phyloP scores from a whole-genome alignment of 1,140 invertebrate genomes.

The Galendromus occidentalis region DNA sequence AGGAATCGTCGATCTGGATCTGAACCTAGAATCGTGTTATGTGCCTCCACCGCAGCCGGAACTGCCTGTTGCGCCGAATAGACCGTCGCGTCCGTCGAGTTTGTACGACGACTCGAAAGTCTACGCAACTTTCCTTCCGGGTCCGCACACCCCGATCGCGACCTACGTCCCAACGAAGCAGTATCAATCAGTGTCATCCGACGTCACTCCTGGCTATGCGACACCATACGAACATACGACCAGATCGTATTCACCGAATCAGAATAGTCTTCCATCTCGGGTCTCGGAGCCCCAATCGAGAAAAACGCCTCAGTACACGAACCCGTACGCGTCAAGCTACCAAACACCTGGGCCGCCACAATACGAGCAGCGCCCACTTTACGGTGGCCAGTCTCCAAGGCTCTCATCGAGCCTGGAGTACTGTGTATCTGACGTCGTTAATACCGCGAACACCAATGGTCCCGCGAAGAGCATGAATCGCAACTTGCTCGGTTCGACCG shows the following conservation, averaged over 20 bases:
- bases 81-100: background rate
- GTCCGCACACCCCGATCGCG: background rate
- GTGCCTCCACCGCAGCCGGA: slow-evolving; percentile 4
- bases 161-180: background rate
- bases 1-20: slow-evolving; percentile 10
- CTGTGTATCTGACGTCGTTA: too few relatives aligned
- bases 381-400: background rate
- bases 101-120: slow-evolving; percentile 3
- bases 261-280: slow-evolving; percentile 4
- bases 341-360: background rate
- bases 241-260: background rate
- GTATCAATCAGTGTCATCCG: background rate
- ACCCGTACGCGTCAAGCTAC: background rate
- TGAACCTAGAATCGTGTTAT: slow-evolving; percentile 3
- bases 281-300: background rate
- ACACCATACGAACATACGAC: background rate
- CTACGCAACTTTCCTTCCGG: background rate
- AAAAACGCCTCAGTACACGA: background rate
- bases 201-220: background rate
- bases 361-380: background rate
- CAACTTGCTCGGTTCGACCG: too few relatives aligned
- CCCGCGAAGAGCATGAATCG: too few relatives aligned
- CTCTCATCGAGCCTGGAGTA: too few relatives aligned
- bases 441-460: too few relatives aligned
- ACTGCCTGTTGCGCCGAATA: background rate